Percentiles rank a stretch among this genome's conserved stretches.
These are phyloP conservation scores for Cyaniris semiargus DNA, from an alignment of 2,888 invertebrate species.

Conservation along the genomic window DNA sequence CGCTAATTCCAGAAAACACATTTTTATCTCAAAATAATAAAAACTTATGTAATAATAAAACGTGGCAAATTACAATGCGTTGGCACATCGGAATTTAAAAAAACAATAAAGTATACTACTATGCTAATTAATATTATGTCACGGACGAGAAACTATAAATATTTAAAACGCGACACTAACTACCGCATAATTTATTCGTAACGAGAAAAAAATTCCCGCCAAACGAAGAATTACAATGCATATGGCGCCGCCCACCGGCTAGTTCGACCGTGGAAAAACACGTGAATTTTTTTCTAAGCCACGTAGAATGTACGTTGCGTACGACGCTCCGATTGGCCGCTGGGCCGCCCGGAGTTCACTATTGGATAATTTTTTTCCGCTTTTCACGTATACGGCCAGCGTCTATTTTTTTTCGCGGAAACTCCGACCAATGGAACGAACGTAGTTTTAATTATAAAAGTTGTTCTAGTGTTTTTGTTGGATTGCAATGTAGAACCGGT, in stretches of 20 bases:
- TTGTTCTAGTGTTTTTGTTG: slow-evolving; percentile 51
- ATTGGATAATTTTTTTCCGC: slow-evolving; percentile 74
- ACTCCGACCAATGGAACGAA: slow-evolving; percentile 67
- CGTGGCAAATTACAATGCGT: not conserved
- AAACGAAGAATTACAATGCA: slow-evolving; percentile 62
- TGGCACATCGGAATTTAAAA: slow-evolving; percentile 14
- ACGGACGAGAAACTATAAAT: slow-evolving; percentile 32
- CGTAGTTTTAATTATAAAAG: slow-evolving; percentile 74
- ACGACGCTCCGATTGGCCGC: slow-evolving; percentile 61
- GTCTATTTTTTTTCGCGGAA: slow-evolving; percentile 68
- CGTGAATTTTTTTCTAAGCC: slow-evolving; percentile 74
- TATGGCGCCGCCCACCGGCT: slow-evolving; percentile 67
- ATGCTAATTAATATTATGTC: slow-evolving; percentile 29
- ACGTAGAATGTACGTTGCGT: slow-evolving; percentile 75
- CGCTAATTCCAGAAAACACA: too few relatives aligned
- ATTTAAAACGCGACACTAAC: slow-evolving; percentile 30
- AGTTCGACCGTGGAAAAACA: slow-evolving; percentile 71
- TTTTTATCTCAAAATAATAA: not conserved
- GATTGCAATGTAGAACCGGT: slow-evolving; percentile 35
- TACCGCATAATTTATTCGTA: slow-evolving; percentile 32
- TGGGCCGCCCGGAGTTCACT: slow-evolving; percentile 51
- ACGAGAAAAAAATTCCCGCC: slow-evolving; percentile 49
- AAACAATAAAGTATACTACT: slow-evolving; percentile 29
- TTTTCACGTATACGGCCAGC: slow-evolving; percentile 73
- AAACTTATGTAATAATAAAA: not conserved